Base-by-base conservation (phyloP, 2,113 vertebrate species). In the Verasper variegatus region DNA sequence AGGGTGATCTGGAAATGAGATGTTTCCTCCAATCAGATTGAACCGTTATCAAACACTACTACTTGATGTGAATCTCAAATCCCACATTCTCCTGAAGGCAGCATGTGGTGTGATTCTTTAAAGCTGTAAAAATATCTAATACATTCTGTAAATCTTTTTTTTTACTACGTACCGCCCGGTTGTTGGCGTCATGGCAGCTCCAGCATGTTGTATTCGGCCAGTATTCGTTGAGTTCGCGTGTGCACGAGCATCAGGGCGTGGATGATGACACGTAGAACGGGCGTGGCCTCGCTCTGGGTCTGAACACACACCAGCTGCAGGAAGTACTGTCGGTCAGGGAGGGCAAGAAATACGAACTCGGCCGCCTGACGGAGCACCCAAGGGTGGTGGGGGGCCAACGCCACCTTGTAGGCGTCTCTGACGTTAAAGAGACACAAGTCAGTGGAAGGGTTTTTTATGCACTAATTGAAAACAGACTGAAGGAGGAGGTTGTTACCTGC, bases 351-450 rank as follows among this genome's bases (percentile, higher is more conserved):
- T 0, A 95, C 95, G 0, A 97, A 15, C 76, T 93, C 90, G 0
- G 92, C 95, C 0, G 94, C 94, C 40, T 93, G 94, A 0, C 94
- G 93, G 2, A 96, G 57, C 3, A 96, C 24, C 96, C 96, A 97
- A 10, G 90, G 83, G 86, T 97, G 96, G 78, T 96, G 86, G 0
- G 93, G 94, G 0, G 94, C 95, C 68, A 97, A 68, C 1, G 94
- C 93, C 21, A 89, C 79, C n/a, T 31, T 10, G 75, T 96, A 97
- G 45, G 96, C 95, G 1, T 95, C 94, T 0, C 92, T 93, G 67
- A 10, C 2, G n/a, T 1, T 4, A 17, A 11, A 42, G n/a, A 55
- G 47, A 21, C 2, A 6, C 2, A 14, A 9, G n/a, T 35, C 17
- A 10, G 27, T 18, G 21, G 35, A 13, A 40, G 59, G 20, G 2